Base-by-base conservation (phyloP, 2,797 vertebrate genomes). In the Aotus griseimembra region DNA sequence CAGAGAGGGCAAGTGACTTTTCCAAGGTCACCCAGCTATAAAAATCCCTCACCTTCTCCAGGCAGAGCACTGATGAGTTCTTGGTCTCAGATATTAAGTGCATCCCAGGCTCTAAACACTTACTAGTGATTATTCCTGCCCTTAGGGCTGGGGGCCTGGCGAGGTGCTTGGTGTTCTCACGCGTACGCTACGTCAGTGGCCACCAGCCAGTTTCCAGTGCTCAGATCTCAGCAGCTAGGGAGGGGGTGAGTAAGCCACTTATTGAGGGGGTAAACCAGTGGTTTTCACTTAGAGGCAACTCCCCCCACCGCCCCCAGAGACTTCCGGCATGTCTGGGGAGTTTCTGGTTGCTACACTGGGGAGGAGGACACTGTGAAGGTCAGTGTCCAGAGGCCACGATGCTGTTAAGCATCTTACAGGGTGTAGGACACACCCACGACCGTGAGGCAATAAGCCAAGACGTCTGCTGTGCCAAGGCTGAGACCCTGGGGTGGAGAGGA, bases 171-270 rank as follows among this genome's bases (percentile, higher is more conserved):
- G 73, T 17, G 46, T n/a, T 46, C 55, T 70, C 1, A 0, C 6
- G 0, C 0, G 1, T 2, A 8, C 0, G 0, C 10, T 33, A 11
- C 14, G 15, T 7, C 26, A 0, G 4, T 30, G 46, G 19, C 7
- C 52, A 36, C 58, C 58, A 4, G 39, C 17, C 7, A 9, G 67
- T 46, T 55, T 75, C 28, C 46, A 13, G 52, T 15, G 13, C 46
- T 22, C 12, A 3, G 14, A 10, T 8, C 17, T 2, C 28, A 67
- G 39, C 64, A 5, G 3, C 6, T 11, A 50, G 28, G 64, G 82
- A 3, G 41, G 3, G 2, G 26, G 61, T 67, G 33, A 67, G 46
- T 7, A 26, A 76, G 50, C 67, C 36, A 14, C 33, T 24, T 36
- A 36, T 22, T 57, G 46, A 24, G 0, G 0, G 48, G 12, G 1